Percentiles rank a stretch among this genome's conserved stretches.
phyloP scores from a whole-genome alignment of 2,888 invertebrate species.

The Synanthedon formicaeformis region DNA sequence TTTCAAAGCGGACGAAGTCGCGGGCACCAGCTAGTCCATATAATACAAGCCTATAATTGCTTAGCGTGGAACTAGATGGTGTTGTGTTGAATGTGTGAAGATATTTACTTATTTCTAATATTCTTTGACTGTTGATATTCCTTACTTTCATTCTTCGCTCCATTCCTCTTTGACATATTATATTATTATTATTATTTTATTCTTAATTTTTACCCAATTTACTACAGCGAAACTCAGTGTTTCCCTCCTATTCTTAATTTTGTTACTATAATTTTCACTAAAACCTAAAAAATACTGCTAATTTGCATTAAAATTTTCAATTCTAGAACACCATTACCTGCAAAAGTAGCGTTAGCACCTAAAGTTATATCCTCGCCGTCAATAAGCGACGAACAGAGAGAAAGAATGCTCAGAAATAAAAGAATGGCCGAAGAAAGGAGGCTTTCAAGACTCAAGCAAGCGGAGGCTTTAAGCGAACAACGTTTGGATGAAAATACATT shows the following conservation, averaged over 20 bases:
- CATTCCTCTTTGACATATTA: too few relatives aligned
- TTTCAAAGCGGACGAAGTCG: too few relatives aligned
- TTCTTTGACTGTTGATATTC: too few relatives aligned
- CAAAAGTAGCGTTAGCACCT: conserved; percentile 18
- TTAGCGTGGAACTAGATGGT: too few relatives aligned
- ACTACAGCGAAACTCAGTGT: not conserved
- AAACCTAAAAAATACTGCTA: not conserved
- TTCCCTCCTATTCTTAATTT: not conserved
- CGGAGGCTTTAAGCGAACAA: not conserved
- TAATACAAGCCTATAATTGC: too few relatives aligned
- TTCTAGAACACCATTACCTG: too few relatives aligned
- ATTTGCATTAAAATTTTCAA: not conserved
- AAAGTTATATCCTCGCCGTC: conserved; percentile 60
- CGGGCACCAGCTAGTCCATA: too few relatives aligned
- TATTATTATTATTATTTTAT: too few relatives aligned
- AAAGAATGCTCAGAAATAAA: conserved; percentile 77
- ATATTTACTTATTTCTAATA: too few relatives aligned
- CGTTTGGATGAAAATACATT: not conserved
- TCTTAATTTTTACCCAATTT: too few relatives aligned
- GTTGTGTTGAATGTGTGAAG: too few relatives aligned
- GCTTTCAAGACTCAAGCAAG: conserved; percentile 59
- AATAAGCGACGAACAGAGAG: conserved; percentile 73
- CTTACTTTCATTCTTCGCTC: too few relatives aligned
- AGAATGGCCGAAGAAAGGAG: conserved; percentile 74
- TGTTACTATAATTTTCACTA: not conserved